Percentiles rank a stretch among this genome's conserved stretches.
phyloP scores from a whole-genome alignment of 2,797 vertebrate species.

The Pachyuromys duprasi region DNA sequence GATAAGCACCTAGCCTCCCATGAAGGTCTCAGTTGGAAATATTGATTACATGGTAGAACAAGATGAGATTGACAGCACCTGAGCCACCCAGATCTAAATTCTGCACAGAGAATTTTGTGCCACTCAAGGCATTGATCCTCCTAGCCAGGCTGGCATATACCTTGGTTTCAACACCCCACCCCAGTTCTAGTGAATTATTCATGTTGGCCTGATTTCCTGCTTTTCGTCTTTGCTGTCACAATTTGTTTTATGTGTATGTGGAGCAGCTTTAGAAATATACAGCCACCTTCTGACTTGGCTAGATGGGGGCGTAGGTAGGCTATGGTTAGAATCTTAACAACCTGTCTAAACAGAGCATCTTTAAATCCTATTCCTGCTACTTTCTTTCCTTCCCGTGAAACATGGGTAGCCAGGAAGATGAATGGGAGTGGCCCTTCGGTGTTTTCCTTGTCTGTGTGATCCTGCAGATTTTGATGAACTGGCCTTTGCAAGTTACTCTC shows the following conservation, averaged over 20 bases:
- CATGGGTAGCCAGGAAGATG: constrained; percentile 63
- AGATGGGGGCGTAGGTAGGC: constrained; percentile 39
- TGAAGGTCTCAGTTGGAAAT: constrained; percentile 67
- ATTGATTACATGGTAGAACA: constrained; percentile 65
- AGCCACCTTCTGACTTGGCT: constrained; percentile 34
- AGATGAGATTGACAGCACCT: constrained; percentile 26
- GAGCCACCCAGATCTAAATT: constrained; percentile 6
- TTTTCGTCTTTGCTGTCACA: constrained; percentile 45
- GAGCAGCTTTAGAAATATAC: neutral
- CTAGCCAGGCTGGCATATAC: neutral
- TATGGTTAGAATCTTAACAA: constrained; percentile 73
- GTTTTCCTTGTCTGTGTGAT: constrained; percentile 69
- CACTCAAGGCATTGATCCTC: constrained; percentile 17
- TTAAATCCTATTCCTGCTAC: constrained; percentile 68
- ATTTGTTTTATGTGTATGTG: neutral
- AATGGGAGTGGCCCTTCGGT: constrained; percentile 49
- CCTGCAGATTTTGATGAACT: constrained; percentile 71
- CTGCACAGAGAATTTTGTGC: constrained; percentile 39
- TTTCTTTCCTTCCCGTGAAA: constrained; percentile 62
- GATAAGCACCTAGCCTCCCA: constrained; percentile 68
- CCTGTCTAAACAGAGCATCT: constrained; percentile 68
- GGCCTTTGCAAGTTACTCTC: constrained; percentile 67
- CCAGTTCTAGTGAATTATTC: constrained; percentile 16
- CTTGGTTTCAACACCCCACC: constrained; percentile 50
- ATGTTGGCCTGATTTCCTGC: constrained; percentile 14